phyloP scores from a whole-genome alignment of 2,888 invertebrate species.

The Cremastinae sp. region DNA sequence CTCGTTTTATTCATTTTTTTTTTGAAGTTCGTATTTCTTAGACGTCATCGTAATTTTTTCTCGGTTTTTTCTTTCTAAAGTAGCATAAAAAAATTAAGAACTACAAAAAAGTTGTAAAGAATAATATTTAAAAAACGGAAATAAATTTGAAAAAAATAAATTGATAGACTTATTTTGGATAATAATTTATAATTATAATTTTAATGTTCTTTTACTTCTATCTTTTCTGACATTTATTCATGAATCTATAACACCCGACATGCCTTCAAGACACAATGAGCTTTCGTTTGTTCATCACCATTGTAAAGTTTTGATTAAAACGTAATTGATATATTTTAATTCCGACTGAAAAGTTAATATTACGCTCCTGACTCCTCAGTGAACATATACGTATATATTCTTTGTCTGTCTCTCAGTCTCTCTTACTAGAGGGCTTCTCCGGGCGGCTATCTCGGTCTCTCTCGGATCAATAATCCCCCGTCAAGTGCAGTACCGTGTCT shows the following conservation, averaged over 20 bases:
- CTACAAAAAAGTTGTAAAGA: too few relatives aligned
- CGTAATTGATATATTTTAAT: not conserved
- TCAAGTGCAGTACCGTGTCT: conserved; percentile 73
- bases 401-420: conserved; percentile 41
- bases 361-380: conserved; percentile 30
- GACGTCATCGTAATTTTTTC: too few relatives aligned
- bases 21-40: too few relatives aligned
- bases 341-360: conserved; percentile 7
- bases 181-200: too few relatives aligned
- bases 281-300: not conserved
- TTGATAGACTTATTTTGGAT: too few relatives aligned
- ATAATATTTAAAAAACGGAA: too few relatives aligned
- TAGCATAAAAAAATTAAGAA: too few relatives aligned
- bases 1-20: conserved; percentile 17
- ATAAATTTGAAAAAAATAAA: too few relatives aligned
- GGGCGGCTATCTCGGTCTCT: conserved; percentile 57
- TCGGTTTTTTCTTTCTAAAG: too few relatives aligned
- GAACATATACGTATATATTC: conserved; percentile 42
- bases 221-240: too few relatives aligned
- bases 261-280: too few relatives aligned
- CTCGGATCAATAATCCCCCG: conserved; percentile 76
- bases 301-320: conserved; percentile 6
- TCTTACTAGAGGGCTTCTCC: conserved; percentile 17
- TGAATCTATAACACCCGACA: not conserved
- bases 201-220: too few relatives aligned